Base-by-base conservation (phyloP, 2,113 vertebrate species). In the Bucco capensis region DNA sequence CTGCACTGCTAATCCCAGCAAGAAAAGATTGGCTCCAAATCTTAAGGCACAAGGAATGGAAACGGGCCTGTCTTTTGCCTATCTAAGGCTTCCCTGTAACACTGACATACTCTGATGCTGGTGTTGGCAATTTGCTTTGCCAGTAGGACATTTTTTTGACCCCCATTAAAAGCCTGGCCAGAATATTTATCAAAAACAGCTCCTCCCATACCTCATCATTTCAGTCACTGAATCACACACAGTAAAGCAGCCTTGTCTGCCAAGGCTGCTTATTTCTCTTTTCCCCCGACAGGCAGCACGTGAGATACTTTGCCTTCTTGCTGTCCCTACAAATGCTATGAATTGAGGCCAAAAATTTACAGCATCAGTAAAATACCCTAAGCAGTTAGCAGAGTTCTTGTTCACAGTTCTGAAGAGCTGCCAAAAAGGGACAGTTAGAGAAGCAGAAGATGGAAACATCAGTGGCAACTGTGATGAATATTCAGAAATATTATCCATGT, bases 31-130 rank as follows among this genome's bases (percentile, higher is more conserved):
- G 30, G 9, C 31, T 88, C 17, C 62, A 44, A 87, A 51, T 44
- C 5, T 0, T 30, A 65, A 64, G 4, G 15, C 6, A 11, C 11
- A 16, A 79, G 56, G 14, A 62, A 22, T 7, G 6, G 37, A 38
- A 78, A 19, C 27, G 18, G 7, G 22, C 60, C 12, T 72, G 15
- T 8, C 10, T 37, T 75, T 15, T 12, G 51, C 22, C 40, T 46
- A 38, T 6, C 46, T 57, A 37, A 61, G 6, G 3, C 50, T 72
- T 37, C 18, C 44, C 70, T 56, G 49, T 35, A 58, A 35, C 16
- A 49, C 17, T 19, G 35, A 38, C 19, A 11, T 8, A 13, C 19
- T 73, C 47, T 46, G 40, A 2, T 0, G 0, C 51, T 2, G 6
- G 22, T 31, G 5, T 6, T 72, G 31, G 24, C 49, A 81, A 73